These are phyloP conservation scores for Misgurnus mizolepis DNA, from an alignment of 2,113 vertebrate genomes.

Conservation along the genomic window DNA sequence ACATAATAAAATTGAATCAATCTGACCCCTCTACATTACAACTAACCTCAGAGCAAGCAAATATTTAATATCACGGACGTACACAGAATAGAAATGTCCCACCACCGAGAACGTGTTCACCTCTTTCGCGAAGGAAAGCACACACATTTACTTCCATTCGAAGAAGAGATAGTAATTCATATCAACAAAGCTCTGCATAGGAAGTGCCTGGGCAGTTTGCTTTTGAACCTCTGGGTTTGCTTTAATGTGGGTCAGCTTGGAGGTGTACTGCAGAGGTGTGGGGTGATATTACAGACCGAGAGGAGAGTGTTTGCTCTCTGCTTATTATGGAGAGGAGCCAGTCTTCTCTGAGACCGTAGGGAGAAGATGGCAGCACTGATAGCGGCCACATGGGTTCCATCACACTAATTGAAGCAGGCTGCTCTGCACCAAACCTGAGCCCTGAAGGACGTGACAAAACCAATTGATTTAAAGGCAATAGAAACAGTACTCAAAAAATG, in stretches of 20 bases:
- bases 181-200: conserved; percentile 27
- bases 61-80: conserved; percentile 1
- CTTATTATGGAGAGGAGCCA: conserved; percentile 62
- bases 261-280: conserved; percentile 55
- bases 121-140: background rate
- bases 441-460: conserved; percentile 64
- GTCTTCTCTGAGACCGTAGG: conserved; percentile 55
- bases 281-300: conserved; percentile 52
- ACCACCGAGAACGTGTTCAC: no score
- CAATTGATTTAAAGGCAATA: conserved; percentile 62
- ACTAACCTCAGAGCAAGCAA: background rate
- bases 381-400: conserved; percentile 66
- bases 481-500: conserved; percentile 57
- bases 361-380: conserved; percentile 63
- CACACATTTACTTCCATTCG: conserved; percentile 5
- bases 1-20: background rate
- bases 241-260: conserved; percentile 54
- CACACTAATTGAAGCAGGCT: conserved; percentile 69
- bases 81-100: background rate
- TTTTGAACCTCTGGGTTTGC: conserved; percentile 46
- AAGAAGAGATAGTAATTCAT: conserved; percentile 31
- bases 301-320: conserved; percentile 57
- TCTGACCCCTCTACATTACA: background rate
- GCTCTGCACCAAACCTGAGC: conserved; percentile 50
- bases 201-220: conserved; percentile 24